These are phyloP conservation scores for Ascidia mentula DNA, from an alignment of 23 tunicate species.

Conservation along the genomic window DNA sequence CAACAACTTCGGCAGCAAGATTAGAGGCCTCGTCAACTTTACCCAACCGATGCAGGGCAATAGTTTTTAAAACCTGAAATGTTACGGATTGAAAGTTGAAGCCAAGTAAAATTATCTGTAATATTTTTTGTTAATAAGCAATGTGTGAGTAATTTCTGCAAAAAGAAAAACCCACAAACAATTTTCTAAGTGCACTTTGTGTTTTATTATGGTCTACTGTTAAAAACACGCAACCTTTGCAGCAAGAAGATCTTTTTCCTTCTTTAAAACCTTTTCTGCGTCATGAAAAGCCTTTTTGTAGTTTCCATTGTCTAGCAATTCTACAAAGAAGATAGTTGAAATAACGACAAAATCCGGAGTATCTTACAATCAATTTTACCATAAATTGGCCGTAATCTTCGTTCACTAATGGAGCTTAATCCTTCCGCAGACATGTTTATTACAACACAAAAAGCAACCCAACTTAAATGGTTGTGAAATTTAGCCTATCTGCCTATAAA, in stretches of 20 bases:
- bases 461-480: too few relatives aligned
- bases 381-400: slow-evolving; percentile 84
- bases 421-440: slow-evolving; percentile 25
- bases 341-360: background rate
- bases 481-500: too few relatives aligned
- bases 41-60: slow-evolving; percentile 81
- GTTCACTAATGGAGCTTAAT: slow-evolving; percentile 68
- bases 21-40: slow-evolving; percentile 61
- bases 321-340: slow-evolving; percentile 24
- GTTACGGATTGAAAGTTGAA: too few relatives aligned
- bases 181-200: too few relatives aligned
- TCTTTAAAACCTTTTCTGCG: slow-evolving; percentile 92
- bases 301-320: slow-evolving; percentile 86
- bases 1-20: slow-evolving; percentile 62
- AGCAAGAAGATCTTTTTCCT: slow-evolving; percentile 77
- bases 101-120: too few relatives aligned
- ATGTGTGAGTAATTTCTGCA: too few relatives aligned
- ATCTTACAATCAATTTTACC: slow-evolving; percentile 34
- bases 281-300: slow-evolving; percentile 88
- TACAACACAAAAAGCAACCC: too few relatives aligned
- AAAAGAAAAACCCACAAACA: too few relatives aligned
- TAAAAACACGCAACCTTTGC: slow-evolving; percentile 74
- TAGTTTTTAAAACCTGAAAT: slow-evolving; percentile 77
- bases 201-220: too few relatives aligned
- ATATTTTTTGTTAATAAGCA: too few relatives aligned